Evolutionary conservation across 2,888 invertebrate genomes (phyloP), one percentile per base, ranked within the genome.

Genomic region (Leptopilina syphax): DNA sequence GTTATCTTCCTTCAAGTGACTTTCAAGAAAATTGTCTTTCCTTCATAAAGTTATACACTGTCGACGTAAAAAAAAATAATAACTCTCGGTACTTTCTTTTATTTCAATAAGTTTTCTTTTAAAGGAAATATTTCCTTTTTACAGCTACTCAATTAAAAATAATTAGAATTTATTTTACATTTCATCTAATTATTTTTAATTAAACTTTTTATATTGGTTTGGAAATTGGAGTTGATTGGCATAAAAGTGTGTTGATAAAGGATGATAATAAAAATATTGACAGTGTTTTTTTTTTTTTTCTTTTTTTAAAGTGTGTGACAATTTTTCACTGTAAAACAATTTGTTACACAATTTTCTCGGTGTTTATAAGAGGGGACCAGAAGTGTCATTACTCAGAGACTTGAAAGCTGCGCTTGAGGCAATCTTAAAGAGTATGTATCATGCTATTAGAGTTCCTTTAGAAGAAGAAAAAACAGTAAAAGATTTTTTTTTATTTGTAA

Each of bases 11-110:
- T 63, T n/a, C 63, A 63, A 63, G 63, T 24, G 63, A 63, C 63
- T 63, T 63, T 63, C 63, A 63, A 63, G 63, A 63, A 63, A 63
- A 63, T 63, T 63, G 63, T 63, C 63, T 63, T 63, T 50, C 63
- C 63, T 63, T 63, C 63, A 63, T 63, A 63, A 63, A 63, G 63
- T 63, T 63, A 63, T 63, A 63, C 50, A 50, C 24, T 63, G 24
- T 63, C 9, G 63, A 9, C 24, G 8, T 63, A 63, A 63, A 24
- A 60, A 63, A 63, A 50, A 10, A 9, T 50, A 34, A 34, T 34
- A 34, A 10, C 12, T 50, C 18, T 9, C 60, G 7, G n/a, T 4
- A 9, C 18, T 24, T 63, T 24, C 24, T 63, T 63, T 63, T 24
- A 13, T 18, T 60, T 60, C 13, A 60, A 60, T 60, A 60, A 24